Conservation (phyloP, 2,113 vertebrate genomes). For the Trogon surrucura region DNA sequence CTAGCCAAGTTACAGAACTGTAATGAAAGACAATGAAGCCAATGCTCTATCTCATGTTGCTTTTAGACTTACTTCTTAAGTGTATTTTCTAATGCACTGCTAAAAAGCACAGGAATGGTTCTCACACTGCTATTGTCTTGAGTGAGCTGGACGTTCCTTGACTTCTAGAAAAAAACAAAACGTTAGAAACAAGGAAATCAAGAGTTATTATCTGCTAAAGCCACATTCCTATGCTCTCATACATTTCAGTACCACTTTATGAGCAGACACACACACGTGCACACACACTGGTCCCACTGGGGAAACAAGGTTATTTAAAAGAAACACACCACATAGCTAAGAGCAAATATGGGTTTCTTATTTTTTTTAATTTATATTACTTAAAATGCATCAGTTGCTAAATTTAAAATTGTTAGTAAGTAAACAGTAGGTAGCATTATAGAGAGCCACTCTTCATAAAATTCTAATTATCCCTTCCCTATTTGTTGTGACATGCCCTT, state of each 20-base stretch:
- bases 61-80: background rate
- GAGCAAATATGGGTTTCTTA: background rate
- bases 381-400: conserved; percentile 11
- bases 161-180: background rate
- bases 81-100: background rate
- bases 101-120: background rate
- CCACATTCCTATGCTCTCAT: background rate
- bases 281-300: background rate
- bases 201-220: conserved; percentile 29
- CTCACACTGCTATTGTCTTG: background rate
- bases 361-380: background rate
- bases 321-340: background rate
- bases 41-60: background rate
- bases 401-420: conserved; percentile 23
- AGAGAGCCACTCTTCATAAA: conserved; percentile 41
- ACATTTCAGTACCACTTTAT: background rate
- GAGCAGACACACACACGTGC: background rate
- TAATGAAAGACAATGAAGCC: background rate
- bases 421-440: conserved; percentile 24
- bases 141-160: background rate
- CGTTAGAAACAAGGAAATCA: background rate
- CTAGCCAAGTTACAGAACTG: background rate
- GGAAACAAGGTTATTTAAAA: background rate
- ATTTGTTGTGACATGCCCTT: conserved; percentile 35
- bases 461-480: conserved; percentile 47